Conservation (phyloP, 2,888 invertebrate genomes). For the Abscondita cerata region DNA sequence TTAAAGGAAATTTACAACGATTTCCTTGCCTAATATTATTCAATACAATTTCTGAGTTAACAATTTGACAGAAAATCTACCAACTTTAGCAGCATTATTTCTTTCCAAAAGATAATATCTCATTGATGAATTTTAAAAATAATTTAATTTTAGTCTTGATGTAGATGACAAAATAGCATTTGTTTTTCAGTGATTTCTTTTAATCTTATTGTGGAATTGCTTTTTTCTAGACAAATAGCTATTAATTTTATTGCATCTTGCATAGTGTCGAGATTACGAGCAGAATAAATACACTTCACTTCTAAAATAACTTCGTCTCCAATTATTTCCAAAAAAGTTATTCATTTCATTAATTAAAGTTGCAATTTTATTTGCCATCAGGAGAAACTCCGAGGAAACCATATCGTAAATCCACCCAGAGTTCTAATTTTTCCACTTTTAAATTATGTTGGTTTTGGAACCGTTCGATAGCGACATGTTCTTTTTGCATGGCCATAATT, state of each 20-base stretch:
- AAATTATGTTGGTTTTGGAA: constrained; percentile 16
- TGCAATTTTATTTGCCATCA: constrained; percentile 14
- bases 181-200: constrained; percentile 10
- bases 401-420: constrained; percentile 17
- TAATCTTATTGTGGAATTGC: neutral
- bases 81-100: constrained; percentile 15
- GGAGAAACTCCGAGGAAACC: constrained; percentile 23
- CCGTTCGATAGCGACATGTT: constrained; percentile 11
- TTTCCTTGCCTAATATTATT: constrained; percentile 2
- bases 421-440: constrained; percentile 10
- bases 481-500: constrained; percentile 11
- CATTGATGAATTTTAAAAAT: constrained; percentile 5
- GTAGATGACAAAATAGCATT: constrained; percentile 14
- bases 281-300: constrained; percentile 14
- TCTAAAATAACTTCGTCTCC: constrained; percentile 14
- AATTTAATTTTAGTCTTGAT: constrained; percentile 1
- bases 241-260: constrained; percentile 3
- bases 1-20: constrained; percentile 10
- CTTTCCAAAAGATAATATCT: constrained; percentile 11
- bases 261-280: constrained; percentile 2
- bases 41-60: constrained; percentile 12
- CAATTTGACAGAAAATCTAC: constrained; percentile 4
- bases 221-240: constrained; percentile 11
- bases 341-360: constrained; percentile 7
- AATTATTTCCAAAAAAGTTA: constrained; percentile 13